Base-by-base conservation (phyloP, 2,888 invertebrate species). In the Urechis unicinctus region DNA sequence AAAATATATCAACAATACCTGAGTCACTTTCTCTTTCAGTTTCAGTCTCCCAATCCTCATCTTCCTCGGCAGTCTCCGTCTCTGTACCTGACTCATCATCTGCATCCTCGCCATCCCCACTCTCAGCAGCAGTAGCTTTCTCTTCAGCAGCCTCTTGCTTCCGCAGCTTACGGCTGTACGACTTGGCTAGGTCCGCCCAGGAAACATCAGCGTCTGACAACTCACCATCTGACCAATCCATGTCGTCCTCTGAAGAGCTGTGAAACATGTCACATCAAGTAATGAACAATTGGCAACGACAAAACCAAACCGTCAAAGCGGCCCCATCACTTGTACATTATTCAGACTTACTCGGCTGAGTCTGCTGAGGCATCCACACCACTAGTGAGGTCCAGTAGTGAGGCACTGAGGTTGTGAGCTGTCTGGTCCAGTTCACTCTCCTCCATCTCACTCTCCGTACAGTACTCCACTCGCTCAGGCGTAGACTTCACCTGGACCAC, bases 381-480 rank as follows among this genome's bases (percentile, higher is more conserved):
- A 28, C 61, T 60, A 5, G 58, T 61, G 9, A 68, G 58, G 1
- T 62, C 63, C 28, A 87, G 85, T 46, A 87, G 85, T 1, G 89
- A 88, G 44, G 90, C 85, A 41, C 80, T 77, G 77, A 91, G 91
- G 81, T 95, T 95, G 65, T 91, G 84, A 67, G 92, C 91, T 0
- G 92, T 93, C 89, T 94, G 93, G 75, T 94, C 93, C 72, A 94
- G 93, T 75, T 95, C 94, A 0, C 69, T 65, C 54, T 74, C 73
- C 57, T 71, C 72, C 58, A 69, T 68, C 48, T 61, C 66, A 30
- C 54, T 69, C 60, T 52, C 75, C 67, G 59, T 61, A 41, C 62
- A 56, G 50, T 58, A 65, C 52, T 64, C 65, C 1, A 62, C 57
- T 36, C 65, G 52, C 55, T 65, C 65, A 25, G 63, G 57, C 1